Base-by-base conservation (phyloP, 2,113 vertebrate genomes). In the Phocoena sinus region DNA sequence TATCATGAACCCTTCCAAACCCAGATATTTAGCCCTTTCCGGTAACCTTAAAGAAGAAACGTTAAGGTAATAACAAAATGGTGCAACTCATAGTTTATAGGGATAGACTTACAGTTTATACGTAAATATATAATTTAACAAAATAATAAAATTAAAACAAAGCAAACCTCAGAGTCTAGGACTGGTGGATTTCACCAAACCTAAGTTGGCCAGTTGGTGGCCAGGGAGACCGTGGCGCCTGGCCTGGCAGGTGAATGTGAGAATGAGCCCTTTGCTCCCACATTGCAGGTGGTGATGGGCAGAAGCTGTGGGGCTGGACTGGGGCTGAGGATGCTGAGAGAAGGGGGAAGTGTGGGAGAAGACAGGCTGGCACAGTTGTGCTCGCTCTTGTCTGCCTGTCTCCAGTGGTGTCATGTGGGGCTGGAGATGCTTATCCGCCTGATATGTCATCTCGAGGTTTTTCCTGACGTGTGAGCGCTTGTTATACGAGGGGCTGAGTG, bases 361-460 rank as follows among this genome's bases (percentile, higher is more conserved):
- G 36, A 10, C 4, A 26, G 50, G 26, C 47, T 33, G 50, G 20
- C 36, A 23, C 2, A 28, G 7, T 20, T 9, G 13, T 13, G 38
- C 70, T 74, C 0, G 0, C 25, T 33, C 21, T 73, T 1, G 1
- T n/a, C n/a, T 47, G 17, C 23, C 3, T 60, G 63, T 53, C 31
- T 6, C n/a, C 2, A 5, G 62, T 36, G 31, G 2, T 25, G 65
- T 26, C 9, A 0, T 1, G 2, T 12, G 41, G 4, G 4, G 12
- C 31, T 58, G 23, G 63, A n/a, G 84, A 50, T 18, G 15, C 36
- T 92, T 14, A 4, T 58, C 38, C 3, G 1, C 38, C n/a, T 50
- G 15, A 6, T n/a, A 0, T 0, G 15, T 50, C 41, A 5, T 73
- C 68, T 15, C 0, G 4, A 68, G 50, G 36, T 60, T 80, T 47